These are phyloP conservation scores for Poeciliopsis presidionis DNA, from an alignment of 2,797 vertebrate species.

Conservation along the genomic window DNA sequence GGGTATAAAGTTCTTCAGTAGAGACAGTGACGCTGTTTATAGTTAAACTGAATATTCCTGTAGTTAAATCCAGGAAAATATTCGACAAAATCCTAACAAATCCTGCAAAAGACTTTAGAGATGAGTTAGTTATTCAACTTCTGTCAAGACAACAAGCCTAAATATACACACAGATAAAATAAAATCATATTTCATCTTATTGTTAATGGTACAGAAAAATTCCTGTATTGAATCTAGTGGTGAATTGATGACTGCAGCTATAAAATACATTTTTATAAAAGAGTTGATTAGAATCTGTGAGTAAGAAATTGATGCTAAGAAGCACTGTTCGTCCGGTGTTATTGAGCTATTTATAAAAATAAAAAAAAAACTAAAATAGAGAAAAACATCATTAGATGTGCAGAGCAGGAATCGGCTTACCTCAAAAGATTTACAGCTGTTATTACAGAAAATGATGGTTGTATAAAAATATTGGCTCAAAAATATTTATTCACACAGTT, in stretches of 20 bases:
- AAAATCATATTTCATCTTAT: neutral
- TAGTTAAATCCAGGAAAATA: neutral
- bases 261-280: neutral
- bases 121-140: neutral
- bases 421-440: neutral
- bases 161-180: neutral
- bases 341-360: neutral
- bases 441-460: neutral
- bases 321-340: neutral
- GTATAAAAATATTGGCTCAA: neutral
- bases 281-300: neutral
- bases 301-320: neutral
- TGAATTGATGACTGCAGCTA: neutral
- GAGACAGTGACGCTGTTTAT: neutral
- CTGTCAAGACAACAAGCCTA: neutral
- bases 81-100: neutral
- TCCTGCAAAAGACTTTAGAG: neutral
- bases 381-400: neutral
- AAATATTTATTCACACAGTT: neutral
- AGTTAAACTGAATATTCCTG: neutral
- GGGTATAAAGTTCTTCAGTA: neutral
- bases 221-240: neutral
- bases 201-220: neutral
- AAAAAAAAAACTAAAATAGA: neutral
- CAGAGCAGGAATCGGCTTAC: neutral